Conservation (phyloP, 2,113 vertebrate genomes). For the Falcunculus frontatus region DNA sequence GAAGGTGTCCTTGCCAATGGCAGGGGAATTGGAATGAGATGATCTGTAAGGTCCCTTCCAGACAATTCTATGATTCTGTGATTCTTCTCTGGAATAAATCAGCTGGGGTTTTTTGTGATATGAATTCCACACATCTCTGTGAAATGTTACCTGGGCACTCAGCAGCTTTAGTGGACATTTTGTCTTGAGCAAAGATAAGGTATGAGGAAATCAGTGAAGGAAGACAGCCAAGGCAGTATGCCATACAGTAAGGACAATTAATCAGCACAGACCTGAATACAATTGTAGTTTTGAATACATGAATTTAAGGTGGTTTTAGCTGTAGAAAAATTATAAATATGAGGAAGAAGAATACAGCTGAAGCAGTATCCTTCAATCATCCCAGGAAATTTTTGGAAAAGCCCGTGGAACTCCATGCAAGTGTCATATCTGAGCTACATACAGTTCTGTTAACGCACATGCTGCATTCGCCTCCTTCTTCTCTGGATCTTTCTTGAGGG, state of each 20-base stretch:
- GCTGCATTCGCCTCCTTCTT: neutral
- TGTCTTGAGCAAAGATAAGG: neutral
- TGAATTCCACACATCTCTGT: neutral
- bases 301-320: neutral
- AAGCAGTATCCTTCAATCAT: neutral
- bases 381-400: neutral
- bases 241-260: neutral
- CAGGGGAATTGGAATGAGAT: neutral
- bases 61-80: neutral
- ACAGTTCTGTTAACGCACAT: accelerated
- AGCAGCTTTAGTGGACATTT: neutral
- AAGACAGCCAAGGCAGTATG: neutral
- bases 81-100: neutral
- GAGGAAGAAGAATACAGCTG: neutral
- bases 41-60: neutral
- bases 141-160: neutral
- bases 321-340: neutral
- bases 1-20: neutral
- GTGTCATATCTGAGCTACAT: neutral
- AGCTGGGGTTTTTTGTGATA: neutral
- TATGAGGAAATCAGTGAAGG: neutral
- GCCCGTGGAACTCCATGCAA: no score
- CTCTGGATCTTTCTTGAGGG: neutral
- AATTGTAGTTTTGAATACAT: neutral
- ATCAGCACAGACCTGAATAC: neutral